A percentile compares a stretch with the other conserved stretches of the same genome.
Conservation (phyloP, 2,888 invertebrate genomes). For the Leptopterna dolabrata region DNA sequence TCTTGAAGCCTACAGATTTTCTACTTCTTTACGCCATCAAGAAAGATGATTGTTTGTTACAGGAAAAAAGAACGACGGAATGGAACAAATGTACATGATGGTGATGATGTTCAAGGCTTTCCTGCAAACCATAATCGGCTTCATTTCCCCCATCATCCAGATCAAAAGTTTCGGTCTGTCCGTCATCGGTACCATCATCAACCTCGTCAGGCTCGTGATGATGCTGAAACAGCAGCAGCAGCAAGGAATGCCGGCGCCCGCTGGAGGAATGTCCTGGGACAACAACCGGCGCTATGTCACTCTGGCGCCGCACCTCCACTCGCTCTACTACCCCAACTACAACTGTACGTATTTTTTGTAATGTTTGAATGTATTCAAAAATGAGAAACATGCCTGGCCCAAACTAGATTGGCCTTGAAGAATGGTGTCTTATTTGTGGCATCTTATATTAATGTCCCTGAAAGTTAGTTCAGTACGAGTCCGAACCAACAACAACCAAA, state of each 20-base stretch:
- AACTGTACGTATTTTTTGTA: not conserved
- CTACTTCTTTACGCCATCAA: not conserved
- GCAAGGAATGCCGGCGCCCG: not conserved
- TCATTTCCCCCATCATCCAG: slow-evolving; percentile 57
- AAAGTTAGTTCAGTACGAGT: not conserved
- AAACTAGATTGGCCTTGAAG: too few relatives aligned
- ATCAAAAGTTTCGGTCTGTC: slow-evolving; percentile 57
- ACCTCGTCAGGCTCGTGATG: slow-evolving; percentile 48
- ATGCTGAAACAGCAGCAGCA: slow-evolving; percentile 31
- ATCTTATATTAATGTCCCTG: not conserved
- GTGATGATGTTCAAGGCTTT: slow-evolving; percentile 66
- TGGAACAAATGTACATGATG: slow-evolving; percentile 59
- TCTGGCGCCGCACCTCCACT: not conserved
- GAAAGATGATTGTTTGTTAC: not conserved
- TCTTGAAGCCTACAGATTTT: not conserved
- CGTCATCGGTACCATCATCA: slow-evolving; percentile 54
- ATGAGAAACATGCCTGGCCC: not conserved
- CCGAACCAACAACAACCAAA: not conserved
- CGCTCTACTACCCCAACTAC: not conserved
- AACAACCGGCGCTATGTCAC: slow-evolving; percentile 18
- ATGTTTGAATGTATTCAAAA: too few relatives aligned
- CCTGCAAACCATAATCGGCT: slow-evolving; percentile 43
- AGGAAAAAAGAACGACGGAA: slow-evolving; percentile 52
- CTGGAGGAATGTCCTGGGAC: slow-evolving; percentile 8
- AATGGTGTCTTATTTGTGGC: too few relatives aligned